Base-by-base conservation (phyloP, 2,113 vertebrate species). In the Cochlearius cochlearius region DNA sequence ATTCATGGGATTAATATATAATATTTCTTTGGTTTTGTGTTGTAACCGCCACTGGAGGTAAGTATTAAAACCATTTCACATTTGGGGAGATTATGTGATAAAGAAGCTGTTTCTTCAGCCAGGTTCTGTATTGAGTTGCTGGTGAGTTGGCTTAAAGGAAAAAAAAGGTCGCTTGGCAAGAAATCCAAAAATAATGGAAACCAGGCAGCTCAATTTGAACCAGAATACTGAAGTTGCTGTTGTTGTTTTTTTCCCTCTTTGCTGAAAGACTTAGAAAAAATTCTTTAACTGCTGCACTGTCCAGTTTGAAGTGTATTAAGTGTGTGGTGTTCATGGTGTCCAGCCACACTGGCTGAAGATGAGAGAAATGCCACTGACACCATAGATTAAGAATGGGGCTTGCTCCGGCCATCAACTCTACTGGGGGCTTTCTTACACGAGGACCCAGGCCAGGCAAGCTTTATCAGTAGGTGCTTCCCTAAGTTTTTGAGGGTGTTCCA, bases 341-440 rank as follows among this genome's bases (percentile, higher is more conserved):
- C 26, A 69, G 23, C 71, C 34, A 11, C 27, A 2, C 29, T 45
- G 52, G 19, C 73, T 85, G n/a, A 63, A 55, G 63, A 38, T 38
- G 43, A n/a, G 15, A 34, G 60, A 56, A 43, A 14, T 39, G 25
- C 27, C 18, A 6, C 27, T 62, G 67, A 66, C 43, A 47, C 39
- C 5, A 4, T 2, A 23, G 38, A 12, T 62, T 11, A 30, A 10
- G 22, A 47, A 32, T 29, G 45, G 17, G 50, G 15, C 22, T 43
- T 72, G 14, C 47, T 50, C 26, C n/a, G 47, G n/a, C 45, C 21
- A 9, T 26, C 0, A 0, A 1, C n/a, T 41, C 2, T 36, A 4
- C 11, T 12, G 36, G 12, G 5, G 20, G 5, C 32, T 93, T 69
- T 38, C 56, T 60, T 55, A 7, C 41, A 7, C 8, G 32, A 53